These are phyloP conservation scores for Aurelia aurita complex sp. Pacific DNA, from an alignment of 30 jellyfish, hydroid and myxozoan species.

Conservation along the genomic window DNA sequence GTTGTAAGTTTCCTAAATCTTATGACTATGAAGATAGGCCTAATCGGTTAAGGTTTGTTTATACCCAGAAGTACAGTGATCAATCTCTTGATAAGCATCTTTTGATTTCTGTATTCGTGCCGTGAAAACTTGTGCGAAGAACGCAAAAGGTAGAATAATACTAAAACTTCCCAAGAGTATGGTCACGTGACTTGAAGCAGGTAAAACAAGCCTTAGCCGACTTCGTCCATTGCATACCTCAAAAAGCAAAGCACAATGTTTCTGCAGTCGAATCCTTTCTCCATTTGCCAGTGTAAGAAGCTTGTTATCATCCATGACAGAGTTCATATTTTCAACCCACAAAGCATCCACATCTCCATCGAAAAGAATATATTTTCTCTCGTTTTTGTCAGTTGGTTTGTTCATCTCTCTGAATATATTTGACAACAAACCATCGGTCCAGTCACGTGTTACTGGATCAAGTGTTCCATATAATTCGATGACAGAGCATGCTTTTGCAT, in stretches of 20 bases:
- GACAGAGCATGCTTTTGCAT: constrained; percentile 99
- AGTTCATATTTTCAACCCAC: constrained; percentile 99
- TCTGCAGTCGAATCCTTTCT: constrained; percentile 93
- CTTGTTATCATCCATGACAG: constrained; percentile 99
- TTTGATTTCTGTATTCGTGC: too few species aligned
- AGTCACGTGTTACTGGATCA: constrained; percentile 99
- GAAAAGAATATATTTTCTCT: constrained; percentile 88
- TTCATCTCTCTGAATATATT: constrained; percentile 97
- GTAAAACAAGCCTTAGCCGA: too few species aligned
- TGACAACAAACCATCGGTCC: constrained; percentile 99
- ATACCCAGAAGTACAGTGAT: too few species aligned
- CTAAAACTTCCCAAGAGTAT: too few species aligned
- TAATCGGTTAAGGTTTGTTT: too few species aligned
- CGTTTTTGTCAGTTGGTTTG: constrained; percentile 99
- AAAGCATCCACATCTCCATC: constrained; percentile 99
- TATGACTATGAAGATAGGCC: too few species aligned
- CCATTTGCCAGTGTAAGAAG: constrained; percentile 98
- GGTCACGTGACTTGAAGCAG: too few species aligned
- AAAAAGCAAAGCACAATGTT: constrained; percentile 97
- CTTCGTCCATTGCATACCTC: constrained; percentile 55
- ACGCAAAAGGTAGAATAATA: too few species aligned
- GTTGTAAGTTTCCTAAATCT: too few species aligned
- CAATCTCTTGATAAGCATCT: too few species aligned
- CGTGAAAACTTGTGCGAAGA: too few species aligned
- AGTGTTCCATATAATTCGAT: constrained; percentile 95